Base-by-base conservation (phyloP, 1,140 invertebrate genomes). In the Trigoniulus corallinus region DNA sequence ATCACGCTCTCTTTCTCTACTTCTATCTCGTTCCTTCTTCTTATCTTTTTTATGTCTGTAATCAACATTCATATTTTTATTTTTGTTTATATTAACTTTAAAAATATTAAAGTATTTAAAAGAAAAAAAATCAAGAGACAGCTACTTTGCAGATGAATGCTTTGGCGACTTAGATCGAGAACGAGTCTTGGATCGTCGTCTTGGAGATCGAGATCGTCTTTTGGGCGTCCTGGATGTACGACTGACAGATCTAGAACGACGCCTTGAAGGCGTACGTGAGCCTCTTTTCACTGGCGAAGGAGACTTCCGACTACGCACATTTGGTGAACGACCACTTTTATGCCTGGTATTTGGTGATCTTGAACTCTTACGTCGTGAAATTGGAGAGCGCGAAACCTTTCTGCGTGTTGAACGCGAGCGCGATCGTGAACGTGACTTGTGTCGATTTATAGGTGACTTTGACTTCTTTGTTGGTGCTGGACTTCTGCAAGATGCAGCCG, bases 21-120 rank as follows among this genome's bases (percentile, higher is more conserved):
- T 48, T 7, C 23, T 20, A 7, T 68, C 66, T 46, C 65, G 65
- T 24, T 68, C 4, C 7, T 63, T 67, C 10, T 47, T 42, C 47
- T 61, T 15, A 61, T 62, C 54, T 72, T 71, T 12, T 71, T 70
- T 0, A 65, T 66, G 43, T 69, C 69, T 13, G 52, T 54, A 48
- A 52, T 40, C 39, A 59, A 53, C 0, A 29, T 48, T n/a, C n/a
- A n/a, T n/a, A n/a, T n/a, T n/a, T n/a, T n/a, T n/a, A n/a, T n/a
- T n/a, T n/a, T n/a, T n/a, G n/a, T n/a, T n/a, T n/a, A n/a, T n/a
- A n/a, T n/a, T n/a, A n/a, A n/a, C n/a, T n/a, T n/a, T n/a, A n/a
- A 10, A 10, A 39, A 39, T 39, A 12, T 10, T 12, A n/a, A 39
- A 12, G 10, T 39, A 10, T 39, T 12, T 44, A 12, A 44, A 23